Conservation (phyloP, 2,888 invertebrate species). For the Stenichneumon culpator region DNA sequence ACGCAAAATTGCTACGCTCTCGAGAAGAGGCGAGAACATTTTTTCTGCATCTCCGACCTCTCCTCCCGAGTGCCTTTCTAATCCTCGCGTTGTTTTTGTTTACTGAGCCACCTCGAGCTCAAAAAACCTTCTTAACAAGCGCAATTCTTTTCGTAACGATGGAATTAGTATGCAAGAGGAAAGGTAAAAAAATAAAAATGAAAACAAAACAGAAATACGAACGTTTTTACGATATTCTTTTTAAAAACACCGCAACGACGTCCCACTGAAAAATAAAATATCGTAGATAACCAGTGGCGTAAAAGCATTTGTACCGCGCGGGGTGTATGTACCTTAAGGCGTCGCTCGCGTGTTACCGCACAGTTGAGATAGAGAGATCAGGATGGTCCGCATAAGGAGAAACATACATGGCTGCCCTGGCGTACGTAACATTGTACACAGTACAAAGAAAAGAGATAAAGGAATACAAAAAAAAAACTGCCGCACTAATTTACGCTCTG, state of each 20-base stretch:
- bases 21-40: not conserved
- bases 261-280: too few species aligned
- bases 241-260: too few species aligned
- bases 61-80: not conserved
- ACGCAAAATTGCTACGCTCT: not conserved
- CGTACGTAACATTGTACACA: not conserved
- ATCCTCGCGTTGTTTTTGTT: not conserved
- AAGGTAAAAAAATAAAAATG: too few species aligned
- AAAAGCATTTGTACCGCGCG: too few species aligned
- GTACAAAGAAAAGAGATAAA: not conserved
- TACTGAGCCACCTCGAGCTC: not conserved
- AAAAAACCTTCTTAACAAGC: not conserved
- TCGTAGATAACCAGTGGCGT: too few species aligned
- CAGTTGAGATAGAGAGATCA: not conserved
- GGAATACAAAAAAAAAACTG: not conserved
- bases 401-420: not conserved
- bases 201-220: too few species aligned
- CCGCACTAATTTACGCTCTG: not conserved
- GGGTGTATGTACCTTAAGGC: too few species aligned
- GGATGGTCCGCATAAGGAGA: not conserved
- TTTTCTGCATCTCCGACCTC: not conserved
- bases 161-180: not conserved
- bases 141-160: not conserved
- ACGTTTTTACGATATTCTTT: too few species aligned
- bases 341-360: not conserved